Conservation (phyloP, 2,797 vertebrate genomes). For the Amphiprion clarkii region DNA sequence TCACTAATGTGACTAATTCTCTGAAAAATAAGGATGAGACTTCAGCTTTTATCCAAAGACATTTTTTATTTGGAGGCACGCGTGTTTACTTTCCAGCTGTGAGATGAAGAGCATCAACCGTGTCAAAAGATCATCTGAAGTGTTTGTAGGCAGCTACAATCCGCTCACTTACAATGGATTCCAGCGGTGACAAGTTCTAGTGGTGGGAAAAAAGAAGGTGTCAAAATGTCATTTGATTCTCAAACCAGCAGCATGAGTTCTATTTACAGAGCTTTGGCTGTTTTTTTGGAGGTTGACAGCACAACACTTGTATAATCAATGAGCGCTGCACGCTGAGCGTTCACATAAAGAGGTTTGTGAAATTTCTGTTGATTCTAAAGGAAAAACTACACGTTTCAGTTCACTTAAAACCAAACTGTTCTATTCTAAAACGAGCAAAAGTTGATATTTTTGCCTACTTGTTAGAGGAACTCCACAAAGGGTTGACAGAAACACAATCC, state of each 20-base stretch:
- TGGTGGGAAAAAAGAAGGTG: background rate
- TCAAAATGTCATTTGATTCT: slow-evolving; percentile 3
- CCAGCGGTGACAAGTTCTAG: background rate
- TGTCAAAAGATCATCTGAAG: slow-evolving; percentile 12
- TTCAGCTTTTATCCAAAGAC: background rate
- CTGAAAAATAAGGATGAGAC: background rate
- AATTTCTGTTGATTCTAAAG: background rate
- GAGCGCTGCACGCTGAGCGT: background rate
- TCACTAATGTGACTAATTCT: background rate
- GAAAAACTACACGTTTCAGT: background rate
- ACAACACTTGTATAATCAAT: slow-evolving; percentile 4
- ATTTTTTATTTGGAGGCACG: background rate
- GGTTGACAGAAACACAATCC: too few relatives aligned
- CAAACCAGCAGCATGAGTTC: background rate
- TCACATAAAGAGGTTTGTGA: background rate
- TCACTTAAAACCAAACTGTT: background rate
- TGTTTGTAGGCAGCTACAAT: background rate
- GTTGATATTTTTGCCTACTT: background rate
- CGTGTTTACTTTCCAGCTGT: background rate
- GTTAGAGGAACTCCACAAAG: background rate
- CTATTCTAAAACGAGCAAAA: background rate
- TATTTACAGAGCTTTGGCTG: background rate
- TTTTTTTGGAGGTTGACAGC: background rate
- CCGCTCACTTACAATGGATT: background rate
- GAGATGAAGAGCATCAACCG: background rate